These are phyloP conservation scores for Bufotes viridis DNA, from an alignment of 2,797 vertebrate species.

Conservation along the genomic window DNA sequence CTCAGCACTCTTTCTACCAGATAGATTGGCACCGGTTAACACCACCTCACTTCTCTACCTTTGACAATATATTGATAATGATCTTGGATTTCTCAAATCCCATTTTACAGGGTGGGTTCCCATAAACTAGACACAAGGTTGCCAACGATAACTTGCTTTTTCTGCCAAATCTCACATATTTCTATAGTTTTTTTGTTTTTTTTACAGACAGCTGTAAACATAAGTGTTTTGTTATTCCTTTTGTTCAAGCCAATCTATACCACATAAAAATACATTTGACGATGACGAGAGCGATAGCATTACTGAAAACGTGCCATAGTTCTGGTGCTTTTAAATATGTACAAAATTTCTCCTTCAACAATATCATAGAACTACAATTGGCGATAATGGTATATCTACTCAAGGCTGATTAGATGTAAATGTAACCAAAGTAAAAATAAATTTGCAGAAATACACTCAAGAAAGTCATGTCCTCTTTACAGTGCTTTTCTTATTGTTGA, in stretches of 20 bases:
- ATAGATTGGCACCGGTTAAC: too few species aligned
- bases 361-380: neutral
- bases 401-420: conserved; percentile 20
- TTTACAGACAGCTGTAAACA: neutral
- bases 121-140: neutral
- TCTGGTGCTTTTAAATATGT: neutral
- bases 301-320: neutral
- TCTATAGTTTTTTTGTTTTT: neutral
- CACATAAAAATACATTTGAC: neutral
- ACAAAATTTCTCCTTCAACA: neutral
- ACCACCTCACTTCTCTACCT: neutral
- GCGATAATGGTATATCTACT: neutral
- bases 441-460: neutral
- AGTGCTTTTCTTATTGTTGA: neutral
- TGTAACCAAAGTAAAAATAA: conserved; percentile 1
- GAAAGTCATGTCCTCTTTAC: neutral
- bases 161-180: conserved; percentile 3
- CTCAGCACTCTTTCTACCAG: too few species aligned
- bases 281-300: neutral
- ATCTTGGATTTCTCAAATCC: neutral
- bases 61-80: too few species aligned
- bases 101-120: neutral
- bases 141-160: neutral
- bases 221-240: neutral
- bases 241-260: neutral